Conservation (phyloP, 1,140 invertebrate species). For the Fragariocoptes setiger region DNA sequence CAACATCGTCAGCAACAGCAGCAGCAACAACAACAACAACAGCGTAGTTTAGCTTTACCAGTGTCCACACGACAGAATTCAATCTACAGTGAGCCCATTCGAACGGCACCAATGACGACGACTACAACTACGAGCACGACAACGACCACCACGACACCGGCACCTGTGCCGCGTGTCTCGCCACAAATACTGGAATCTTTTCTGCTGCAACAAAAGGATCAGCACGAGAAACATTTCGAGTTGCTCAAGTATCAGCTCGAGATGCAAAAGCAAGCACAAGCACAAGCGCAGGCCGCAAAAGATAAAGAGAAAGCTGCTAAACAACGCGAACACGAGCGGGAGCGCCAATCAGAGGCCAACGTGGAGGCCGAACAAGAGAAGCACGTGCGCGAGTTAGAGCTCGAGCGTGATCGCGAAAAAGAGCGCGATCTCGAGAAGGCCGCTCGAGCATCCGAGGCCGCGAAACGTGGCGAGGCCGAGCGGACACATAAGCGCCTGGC, state of each 20-base stretch:
- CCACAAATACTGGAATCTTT: neutral
- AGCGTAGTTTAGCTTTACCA: neutral
- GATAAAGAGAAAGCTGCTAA: neutral
- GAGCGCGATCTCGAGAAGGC: neutral
- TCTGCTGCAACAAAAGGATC: neutral
- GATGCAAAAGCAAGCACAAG: neutral
- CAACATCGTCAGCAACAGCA: neutral
- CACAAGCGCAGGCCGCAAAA: neutral
- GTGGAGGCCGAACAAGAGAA: no score
- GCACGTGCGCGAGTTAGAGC: neutral
- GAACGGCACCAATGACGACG: neutral
- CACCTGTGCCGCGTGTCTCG: neutral
- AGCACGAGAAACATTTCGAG: neutral
- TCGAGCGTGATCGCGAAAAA: neutral
- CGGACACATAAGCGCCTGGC: neutral
- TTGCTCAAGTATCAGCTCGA: neutral
- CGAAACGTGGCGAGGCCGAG: neutral
- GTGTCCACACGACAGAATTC: neutral
- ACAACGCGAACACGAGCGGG: neutral
- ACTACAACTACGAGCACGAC: neutral
- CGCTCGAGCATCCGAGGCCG: neutral
- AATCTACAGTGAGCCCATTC: neutral
- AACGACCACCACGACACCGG: neutral
- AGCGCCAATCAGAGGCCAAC: neutral
- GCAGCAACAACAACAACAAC: neutral